Evolutionary conservation across 2,888 invertebrate genomes (phyloP), one percentile per base, ranked within the genome.

Genomic region (Bruchidius siliquastri): DNA sequence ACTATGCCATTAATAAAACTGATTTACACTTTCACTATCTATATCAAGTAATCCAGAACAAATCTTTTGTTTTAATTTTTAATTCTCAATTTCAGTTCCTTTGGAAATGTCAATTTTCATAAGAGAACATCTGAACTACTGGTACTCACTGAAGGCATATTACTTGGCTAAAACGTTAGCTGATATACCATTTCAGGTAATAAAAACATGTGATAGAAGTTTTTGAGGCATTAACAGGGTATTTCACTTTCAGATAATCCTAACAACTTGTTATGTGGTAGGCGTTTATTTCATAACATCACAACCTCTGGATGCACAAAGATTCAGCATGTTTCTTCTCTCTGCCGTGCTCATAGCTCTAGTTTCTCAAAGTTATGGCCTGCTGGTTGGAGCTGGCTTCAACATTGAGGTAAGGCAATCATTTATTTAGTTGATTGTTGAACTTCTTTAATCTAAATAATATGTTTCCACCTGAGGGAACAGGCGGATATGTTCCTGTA

Each of bases 111-210:
- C 94, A 32, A 97, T 98, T 72, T 97, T 97, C 88, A 92, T 96
- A 77, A 89, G 97, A 85, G 98, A 98, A 87, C 97, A 98, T 89
- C 89, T 97, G 76, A 98, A 98, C 87, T 97, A 97, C 84, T 98
- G 98, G 98, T 98, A 98, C 87, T 97, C 97, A 26, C 88, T 97
- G 76, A 97, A 97, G 87, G 94, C 97, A n/a, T 98, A 97, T 88
- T 98, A 97, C 87, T 91, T 98, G 82, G 97, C 98, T 72, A 96
- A 97, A 88, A 97, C 97, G n/a, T 89, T 97, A 85, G 96, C 97
- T 20, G 98, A 98, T 86, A 89, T 98, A 87, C 98, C 98, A 76
- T 97, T 98, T 88, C 97, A 97, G 91, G 96, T 97, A 88, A 88
- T 84, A 81, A 21, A 26, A 66, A 67, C 20, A 49, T 66, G 21